Evolutionary conservation across 2,888 invertebrate species (phyloP).

Genomic region (Hedya salicella): DNA sequence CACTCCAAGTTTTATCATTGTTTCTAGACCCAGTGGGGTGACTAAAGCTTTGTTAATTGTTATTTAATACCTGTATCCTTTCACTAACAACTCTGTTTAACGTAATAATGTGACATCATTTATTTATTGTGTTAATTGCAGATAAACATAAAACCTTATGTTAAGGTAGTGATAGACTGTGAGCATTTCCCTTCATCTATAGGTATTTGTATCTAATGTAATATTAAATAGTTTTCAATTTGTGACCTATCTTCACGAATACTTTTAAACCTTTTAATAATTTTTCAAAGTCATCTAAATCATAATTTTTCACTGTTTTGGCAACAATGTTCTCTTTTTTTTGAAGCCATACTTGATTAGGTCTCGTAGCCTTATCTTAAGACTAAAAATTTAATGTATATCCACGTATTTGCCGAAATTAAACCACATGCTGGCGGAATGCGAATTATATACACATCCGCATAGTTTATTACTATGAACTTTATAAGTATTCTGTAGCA

Average conservation of each 20-base stretch:
- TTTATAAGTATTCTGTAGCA: no score
- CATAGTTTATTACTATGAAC: no score
- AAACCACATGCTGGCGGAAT: constrained; percentile 16
- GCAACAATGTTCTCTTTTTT: constrained; percentile 64
- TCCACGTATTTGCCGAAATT: not conserved
- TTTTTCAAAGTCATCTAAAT: constrained; percentile 79
- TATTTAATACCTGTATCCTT: constrained; percentile 37
- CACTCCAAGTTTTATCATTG: constrained; percentile 51
- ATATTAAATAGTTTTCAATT: no score
- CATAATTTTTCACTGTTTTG: constrained; percentile 78
- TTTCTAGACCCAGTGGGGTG: constrained; percentile 43
- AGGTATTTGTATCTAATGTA: no score
- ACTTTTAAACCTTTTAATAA: constrained; percentile 83
- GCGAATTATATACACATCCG: no score
- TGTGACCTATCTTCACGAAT: no score
- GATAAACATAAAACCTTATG: no score
- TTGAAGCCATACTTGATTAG: constrained; percentile 61
- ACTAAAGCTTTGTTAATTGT: constrained; percentile 39
- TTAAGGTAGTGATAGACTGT: no score
- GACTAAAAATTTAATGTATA: not conserved
- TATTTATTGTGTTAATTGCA: not conserved
- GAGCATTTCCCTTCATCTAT: no score
- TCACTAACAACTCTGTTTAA: constrained; percentile 18
- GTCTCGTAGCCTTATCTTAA: not conserved
- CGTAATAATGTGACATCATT: not conserved